Conservation (phyloP, 2,888 invertebrate species). For the Gortyna flavago region DNA sequence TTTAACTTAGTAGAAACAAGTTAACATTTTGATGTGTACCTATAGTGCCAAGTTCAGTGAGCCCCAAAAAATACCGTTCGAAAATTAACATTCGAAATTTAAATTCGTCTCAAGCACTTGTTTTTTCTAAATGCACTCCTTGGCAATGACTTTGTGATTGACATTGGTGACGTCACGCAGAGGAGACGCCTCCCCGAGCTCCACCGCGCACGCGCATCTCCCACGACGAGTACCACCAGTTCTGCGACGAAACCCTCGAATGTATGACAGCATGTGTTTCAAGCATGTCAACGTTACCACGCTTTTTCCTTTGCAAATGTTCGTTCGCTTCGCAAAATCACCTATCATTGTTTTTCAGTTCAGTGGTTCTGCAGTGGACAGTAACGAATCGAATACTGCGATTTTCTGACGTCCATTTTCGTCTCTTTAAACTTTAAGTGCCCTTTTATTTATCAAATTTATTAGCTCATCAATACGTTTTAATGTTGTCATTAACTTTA, state of each 20-base stretch:
- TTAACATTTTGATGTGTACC: conserved; percentile 6
- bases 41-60: conserved; percentile 6
- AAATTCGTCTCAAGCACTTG: conserved; percentile 67
- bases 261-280: conserved; percentile 89
- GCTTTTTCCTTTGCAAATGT: conserved; percentile 76
- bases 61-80: conserved; percentile 8
- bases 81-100: conserved; percentile 7
- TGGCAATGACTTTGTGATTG: conserved; percentile 61
- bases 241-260: conserved; percentile 95
- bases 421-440: conserved; percentile 51
- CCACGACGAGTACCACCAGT: conserved; percentile 94
- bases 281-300: conserved; percentile 76
- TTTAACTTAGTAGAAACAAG: neutral
- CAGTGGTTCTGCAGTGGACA: conserved; percentile 55
- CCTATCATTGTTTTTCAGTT: conserved; percentile 60
- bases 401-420: conserved; percentile 46
- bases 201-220: conserved; percentile 90
- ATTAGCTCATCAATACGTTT: conserved; percentile 43
- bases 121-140: conserved; percentile 75
- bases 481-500: conserved; percentile 32
- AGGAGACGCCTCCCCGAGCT: conserved; percentile 82
- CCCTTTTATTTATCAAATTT: conserved; percentile 51
- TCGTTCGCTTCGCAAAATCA: conserved; percentile 63
- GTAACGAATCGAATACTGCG: conserved; percentile 52
- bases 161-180: conserved; percentile 69